Percentiles rank a stretch among this genome's conserved stretches.
Conservation (phyloP, 2,113 vertebrate genomes). For the Melanostigma gelatinosum region DNA sequence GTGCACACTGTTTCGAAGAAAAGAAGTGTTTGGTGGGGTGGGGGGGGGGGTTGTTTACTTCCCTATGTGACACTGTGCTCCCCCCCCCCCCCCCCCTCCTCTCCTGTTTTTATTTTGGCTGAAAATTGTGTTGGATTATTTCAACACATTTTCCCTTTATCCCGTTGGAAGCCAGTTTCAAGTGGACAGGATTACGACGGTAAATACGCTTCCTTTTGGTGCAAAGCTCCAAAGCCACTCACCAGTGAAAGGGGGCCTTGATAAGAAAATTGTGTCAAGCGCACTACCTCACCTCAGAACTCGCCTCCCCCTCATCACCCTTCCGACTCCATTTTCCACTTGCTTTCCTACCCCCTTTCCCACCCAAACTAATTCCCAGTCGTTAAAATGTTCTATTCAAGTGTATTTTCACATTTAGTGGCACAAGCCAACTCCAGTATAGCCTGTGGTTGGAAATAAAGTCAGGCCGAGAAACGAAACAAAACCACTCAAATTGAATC, state of each 20-base stretch:
- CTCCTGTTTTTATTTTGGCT: slow-evolving; percentile 66
- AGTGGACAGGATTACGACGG: slow-evolving; percentile 74
- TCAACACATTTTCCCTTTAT: slow-evolving; percentile 73
- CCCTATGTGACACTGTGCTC: slow-evolving; percentile 22
- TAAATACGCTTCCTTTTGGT: slow-evolving; percentile 72
- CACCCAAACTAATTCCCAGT: slow-evolving; percentile 2
- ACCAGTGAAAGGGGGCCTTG: slow-evolving; percentile 59
- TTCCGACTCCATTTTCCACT: slow-evolving; percentile 7
- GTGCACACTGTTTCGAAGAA: neutral
- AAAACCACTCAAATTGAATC: neutral
- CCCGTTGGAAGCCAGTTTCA: slow-evolving; percentile 71
- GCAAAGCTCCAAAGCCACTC: slow-evolving; percentile 75
- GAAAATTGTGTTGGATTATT: slow-evolving; percentile 76
- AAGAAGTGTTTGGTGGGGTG: neutral
- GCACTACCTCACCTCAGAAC: slow-evolving; percentile 46
- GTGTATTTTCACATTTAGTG: slow-evolving; percentile 27
- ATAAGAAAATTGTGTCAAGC: slow-evolving; percentile 68
- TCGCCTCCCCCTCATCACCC: neutral
- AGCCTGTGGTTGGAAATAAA: neutral
- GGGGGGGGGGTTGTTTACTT: slow-evolving; percentile 51
- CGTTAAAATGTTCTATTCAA: slow-evolving; percentile 20
- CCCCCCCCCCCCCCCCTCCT: slow-evolving; percentile 9
- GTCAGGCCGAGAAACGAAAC: neutral
- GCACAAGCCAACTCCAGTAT: neutral
- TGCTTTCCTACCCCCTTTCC: neutral